Percentiles rank a stretch among this genome's conserved stretches.
Conservation (phyloP, 2,888 invertebrate genomes). For the Andrena fulva region DNA sequence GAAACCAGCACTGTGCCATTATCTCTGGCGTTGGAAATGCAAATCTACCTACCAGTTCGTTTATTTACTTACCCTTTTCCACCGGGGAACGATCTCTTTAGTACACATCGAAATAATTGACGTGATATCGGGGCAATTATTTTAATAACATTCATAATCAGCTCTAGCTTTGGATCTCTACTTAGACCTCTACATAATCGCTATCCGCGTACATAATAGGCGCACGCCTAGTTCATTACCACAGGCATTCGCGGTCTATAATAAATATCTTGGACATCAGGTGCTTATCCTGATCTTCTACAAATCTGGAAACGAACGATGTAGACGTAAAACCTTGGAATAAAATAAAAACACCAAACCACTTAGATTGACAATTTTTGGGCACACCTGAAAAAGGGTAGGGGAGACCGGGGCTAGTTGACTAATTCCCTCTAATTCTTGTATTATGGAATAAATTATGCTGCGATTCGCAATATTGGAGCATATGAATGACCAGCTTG, state of each 20-base stretch:
- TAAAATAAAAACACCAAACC: neutral
- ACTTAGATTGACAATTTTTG: neutral
- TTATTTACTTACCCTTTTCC: neutral
- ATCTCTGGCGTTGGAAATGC: too few relatives aligned
- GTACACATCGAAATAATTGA: neutral
- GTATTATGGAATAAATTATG: too few relatives aligned
- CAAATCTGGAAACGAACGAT: neutral
- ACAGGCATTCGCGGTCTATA: neutral
- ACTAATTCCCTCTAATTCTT: too few relatives aligned
- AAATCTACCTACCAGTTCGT: neutral
- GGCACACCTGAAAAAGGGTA: neutral
- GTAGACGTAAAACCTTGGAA: neutral
- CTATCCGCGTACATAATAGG: neutral
- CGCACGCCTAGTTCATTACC: neutral
- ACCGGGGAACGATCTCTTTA: neutral
- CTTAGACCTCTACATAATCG: neutral
- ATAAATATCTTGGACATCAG: neutral
- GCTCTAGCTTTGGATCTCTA: neutral
- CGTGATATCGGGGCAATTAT: neutral
- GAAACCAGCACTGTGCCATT: conserved; percentile 7
- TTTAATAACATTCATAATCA: conserved; percentile 6
- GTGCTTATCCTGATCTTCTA: neutral
- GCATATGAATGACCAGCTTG: too few relatives aligned
- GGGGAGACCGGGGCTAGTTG: too few relatives aligned
- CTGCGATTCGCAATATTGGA: too few relatives aligned